Evolutionary conservation across 2,797 vertebrate genomes (phyloP).

Genomic region (Tapera naevia): DNA sequence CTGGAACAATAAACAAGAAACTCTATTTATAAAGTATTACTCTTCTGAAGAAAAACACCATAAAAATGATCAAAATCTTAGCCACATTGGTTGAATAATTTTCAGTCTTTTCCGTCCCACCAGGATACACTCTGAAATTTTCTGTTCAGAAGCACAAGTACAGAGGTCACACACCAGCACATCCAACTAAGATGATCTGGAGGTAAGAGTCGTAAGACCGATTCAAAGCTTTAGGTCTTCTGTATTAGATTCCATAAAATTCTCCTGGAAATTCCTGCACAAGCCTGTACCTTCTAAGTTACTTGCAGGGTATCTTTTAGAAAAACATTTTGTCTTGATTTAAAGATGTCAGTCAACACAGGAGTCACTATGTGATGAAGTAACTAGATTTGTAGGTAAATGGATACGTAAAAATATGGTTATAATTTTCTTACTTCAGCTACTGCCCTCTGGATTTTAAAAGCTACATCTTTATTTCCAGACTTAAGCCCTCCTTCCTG

Average conservation of each 20-base stretch:
- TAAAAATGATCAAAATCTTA: not conserved
- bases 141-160: not conserved
- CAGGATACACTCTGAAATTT: not conserved
- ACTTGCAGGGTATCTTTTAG: not conserved
- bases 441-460: not conserved
- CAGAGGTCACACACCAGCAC: not conserved
- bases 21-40: not conserved
- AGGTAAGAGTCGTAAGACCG: accelerated
- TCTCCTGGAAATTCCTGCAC: not conserved
- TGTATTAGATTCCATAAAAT: not conserved
- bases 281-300: not conserved
- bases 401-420: not conserved
- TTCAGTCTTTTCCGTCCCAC: not conserved
- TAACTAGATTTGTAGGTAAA: not conserved
- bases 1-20: not conserved
- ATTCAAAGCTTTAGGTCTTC: not conserved
- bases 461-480: not conserved
- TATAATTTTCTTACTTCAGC: not conserved
- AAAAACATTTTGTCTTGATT: not conserved
- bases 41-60: not conserved
- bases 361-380: not conserved
- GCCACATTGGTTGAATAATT: not conserved
- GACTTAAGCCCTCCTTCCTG: not conserved
- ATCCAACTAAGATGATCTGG: not conserved
- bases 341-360: not conserved